These are phyloP conservation scores for Acromyrmex charruanus DNA, from an alignment of 1,140 invertebrate species.

Conservation along the genomic window DNA sequence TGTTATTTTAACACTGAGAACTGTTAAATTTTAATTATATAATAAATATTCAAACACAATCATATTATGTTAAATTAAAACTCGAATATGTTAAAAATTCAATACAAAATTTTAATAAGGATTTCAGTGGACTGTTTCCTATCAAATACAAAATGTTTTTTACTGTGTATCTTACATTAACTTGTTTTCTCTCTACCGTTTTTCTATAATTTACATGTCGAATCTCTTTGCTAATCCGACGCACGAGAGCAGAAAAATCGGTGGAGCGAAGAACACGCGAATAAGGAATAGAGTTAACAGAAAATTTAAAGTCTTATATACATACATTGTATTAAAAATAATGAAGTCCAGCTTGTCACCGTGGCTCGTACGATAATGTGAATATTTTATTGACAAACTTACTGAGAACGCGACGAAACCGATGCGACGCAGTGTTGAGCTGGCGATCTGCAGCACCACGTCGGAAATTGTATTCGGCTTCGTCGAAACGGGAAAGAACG, in stretches of 20 bases:
- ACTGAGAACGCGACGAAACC: too few species aligned
- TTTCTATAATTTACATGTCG: neutral
- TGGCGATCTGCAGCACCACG: conserved; percentile 54
- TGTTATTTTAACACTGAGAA: too few species aligned
- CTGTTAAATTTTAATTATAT: too few species aligned
- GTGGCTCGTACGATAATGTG: conserved; percentile 66
- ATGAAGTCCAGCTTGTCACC: conserved; percentile 72
- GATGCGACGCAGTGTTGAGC: conserved; percentile 19
- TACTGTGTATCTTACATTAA: conserved; percentile 19
- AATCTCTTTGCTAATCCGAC: neutral
- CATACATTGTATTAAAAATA: conserved; percentile 65
- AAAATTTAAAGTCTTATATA: conserved; percentile 17
- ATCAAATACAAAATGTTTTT: too few species aligned
- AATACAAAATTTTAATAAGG: too few species aligned
- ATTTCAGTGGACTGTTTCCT: too few species aligned
- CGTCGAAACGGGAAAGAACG: conserved; percentile 65
- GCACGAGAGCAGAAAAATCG: conserved; percentile 30
- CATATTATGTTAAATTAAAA: too few species aligned
- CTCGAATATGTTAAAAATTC: too few species aligned
- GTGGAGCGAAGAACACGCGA: conserved; percentile 28
- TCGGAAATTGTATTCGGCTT: conserved; percentile 69
- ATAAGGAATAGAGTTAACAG: conserved; percentile 34
- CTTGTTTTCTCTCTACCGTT: conserved; percentile 17
- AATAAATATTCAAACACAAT: too few species aligned
- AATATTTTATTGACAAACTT: conserved; percentile 75